Percentiles rank a stretch among this genome's conserved stretches.
Evolutionary conservation across 2,797 vertebrate species (phyloP).

Genomic region (Cirrhinus molitorella): DNA sequence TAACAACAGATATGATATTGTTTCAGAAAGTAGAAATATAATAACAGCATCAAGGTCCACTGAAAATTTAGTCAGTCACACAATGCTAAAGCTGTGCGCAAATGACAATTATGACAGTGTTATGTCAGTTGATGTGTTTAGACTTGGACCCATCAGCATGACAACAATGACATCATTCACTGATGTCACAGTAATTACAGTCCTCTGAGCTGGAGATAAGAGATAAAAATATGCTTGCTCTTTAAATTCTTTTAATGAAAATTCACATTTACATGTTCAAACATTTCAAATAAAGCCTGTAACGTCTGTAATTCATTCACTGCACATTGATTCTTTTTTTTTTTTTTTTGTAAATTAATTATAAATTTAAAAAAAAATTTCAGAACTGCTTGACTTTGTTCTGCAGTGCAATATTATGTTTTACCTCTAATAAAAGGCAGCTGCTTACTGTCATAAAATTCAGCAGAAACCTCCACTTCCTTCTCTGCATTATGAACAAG

Average conservation of each 20-base stretch:
- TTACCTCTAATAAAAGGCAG: background rate
- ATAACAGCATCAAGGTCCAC: background rate
- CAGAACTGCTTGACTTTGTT: background rate
- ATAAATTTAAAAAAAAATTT: background rate
- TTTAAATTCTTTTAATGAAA: background rate
- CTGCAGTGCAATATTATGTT: background rate
- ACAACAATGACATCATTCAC: background rate
- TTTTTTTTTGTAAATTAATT: too few species aligned
- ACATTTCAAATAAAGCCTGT: background rate
- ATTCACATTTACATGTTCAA: too few species aligned
- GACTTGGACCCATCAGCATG: background rate
- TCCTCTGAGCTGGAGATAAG: background rate
- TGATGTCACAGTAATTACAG: slow-evolving; percentile 12
- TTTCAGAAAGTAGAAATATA: background rate
- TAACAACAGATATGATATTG: background rate
- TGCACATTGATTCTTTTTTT: background rate
- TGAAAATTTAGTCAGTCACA: background rate
- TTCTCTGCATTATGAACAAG: too few species aligned
- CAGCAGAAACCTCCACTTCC: background rate
- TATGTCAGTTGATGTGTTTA: background rate
- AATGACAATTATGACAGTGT: background rate
- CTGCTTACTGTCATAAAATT: background rate
- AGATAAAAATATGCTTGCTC: background rate
- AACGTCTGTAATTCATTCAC: background rate
- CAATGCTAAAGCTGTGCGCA: background rate